A percentile compares a stretch with the other conserved stretches of the same genome.
These are phyloP conservation scores for Rhabdophis nuchalis DNA, from an alignment of 2,797 vertebrate genomes.

Conservation along the genomic window DNA sequence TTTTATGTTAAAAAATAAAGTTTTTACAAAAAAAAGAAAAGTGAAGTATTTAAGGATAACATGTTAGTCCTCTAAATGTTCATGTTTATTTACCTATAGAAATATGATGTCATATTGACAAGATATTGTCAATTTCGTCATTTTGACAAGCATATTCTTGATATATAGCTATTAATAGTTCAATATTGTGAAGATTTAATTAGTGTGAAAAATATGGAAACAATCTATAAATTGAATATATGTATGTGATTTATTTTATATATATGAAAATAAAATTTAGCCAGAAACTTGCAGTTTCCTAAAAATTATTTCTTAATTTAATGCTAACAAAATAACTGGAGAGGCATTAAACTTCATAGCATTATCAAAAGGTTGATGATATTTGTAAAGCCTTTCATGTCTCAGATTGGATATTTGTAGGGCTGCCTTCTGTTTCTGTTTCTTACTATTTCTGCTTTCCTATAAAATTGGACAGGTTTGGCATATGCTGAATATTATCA, in stretches of 20 bases:
- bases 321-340: neutral
- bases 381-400: neutral
- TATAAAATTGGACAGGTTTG: neutral
- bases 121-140: slow-evolving; percentile 38
- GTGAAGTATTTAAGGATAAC: slow-evolving; percentile 55
- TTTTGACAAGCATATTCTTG: slow-evolving; percentile 41
- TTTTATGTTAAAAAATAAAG: too few species aligned
- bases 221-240: neutral
- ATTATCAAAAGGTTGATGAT: neutral
- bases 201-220: neutral
- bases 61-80: slow-evolving; percentile 15
- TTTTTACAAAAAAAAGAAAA: too few species aligned
- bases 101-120: slow-evolving; percentile 33
- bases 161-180: neutral
- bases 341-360: neutral
- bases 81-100: slow-evolving; percentile 31
- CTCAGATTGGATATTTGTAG: neutral
- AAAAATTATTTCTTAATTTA: neutral
- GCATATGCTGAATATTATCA: neutral
- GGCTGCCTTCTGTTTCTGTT: neutral
- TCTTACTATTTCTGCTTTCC: neutral
- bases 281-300: neutral
- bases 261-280: neutral
- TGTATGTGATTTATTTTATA: neutral
- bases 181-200: neutral